These are phyloP conservation scores for Drosophila carrolli DNA, from an alignment of 1,140 invertebrate genomes.

Conservation along the genomic window DNA sequence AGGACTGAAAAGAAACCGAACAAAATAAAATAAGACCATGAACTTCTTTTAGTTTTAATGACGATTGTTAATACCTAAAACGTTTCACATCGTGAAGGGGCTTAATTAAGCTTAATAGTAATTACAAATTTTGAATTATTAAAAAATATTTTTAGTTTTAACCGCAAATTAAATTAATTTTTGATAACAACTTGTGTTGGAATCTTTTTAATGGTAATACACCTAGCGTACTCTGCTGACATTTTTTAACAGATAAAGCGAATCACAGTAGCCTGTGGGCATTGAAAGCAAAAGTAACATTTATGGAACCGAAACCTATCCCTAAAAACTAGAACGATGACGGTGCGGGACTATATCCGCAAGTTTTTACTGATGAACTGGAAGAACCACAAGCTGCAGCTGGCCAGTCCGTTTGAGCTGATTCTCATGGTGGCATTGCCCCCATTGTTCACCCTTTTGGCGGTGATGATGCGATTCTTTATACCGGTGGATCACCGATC, in stretches of 20 bases:
- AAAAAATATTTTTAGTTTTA: too few relatives aligned
- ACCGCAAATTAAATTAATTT: too few relatives aligned
- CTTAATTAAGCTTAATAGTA: too few relatives aligned
- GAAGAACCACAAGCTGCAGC: conserved; percentile 51
- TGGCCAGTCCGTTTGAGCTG: conserved; percentile 38
- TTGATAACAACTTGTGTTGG: too few relatives aligned
- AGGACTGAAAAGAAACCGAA: not conserved
- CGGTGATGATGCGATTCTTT: conserved; percentile 19
- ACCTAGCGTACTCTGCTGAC: too few relatives aligned
- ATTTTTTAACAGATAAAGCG: too few relatives aligned
- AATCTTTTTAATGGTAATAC: too few relatives aligned
- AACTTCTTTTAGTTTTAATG: too few relatives aligned
- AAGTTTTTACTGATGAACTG: conserved; percentile 52
- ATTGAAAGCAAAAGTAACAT: not conserved
- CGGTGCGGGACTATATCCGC: conserved; percentile 29
- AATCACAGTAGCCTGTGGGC: conserved; percentile 6
- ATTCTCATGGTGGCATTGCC: conserved; percentile 32
- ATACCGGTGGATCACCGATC: not conserved
- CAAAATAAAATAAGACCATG: too few relatives aligned
- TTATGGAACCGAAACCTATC: not conserved
- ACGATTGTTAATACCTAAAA: too few relatives aligned
- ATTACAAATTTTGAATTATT: too few relatives aligned
- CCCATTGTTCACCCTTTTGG: conserved; percentile 15
- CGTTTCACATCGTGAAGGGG: too few relatives aligned
- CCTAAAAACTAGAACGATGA: conserved; percentile 20